phyloP scores from a whole-genome alignment of 2,113 vertebrate species.

The Toxotes jaculatrix region DNA sequence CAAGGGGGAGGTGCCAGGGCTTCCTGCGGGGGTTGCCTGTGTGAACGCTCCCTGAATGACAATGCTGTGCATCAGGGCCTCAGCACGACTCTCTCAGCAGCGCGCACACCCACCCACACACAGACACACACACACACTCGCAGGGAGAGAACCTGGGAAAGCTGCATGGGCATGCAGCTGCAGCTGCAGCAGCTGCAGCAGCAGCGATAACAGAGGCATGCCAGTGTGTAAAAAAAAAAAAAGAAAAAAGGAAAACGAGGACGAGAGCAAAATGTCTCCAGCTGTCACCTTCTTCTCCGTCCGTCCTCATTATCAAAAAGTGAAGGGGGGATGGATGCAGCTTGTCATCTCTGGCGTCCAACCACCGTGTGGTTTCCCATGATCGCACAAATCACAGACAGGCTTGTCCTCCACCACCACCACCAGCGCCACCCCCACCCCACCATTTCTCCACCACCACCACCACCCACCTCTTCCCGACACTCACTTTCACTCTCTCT shows the following conservation, averaged over 20 bases:
- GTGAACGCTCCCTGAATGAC: constrained; percentile 81
- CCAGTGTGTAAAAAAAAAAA: background rate
- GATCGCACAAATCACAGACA: constrained; percentile 48
- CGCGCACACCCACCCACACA: constrained; percentile 27
- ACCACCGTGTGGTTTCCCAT: constrained; percentile 34
- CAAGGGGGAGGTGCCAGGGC: constrained; percentile 74
- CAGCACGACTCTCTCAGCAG: constrained; percentile 71
- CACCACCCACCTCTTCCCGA: constrained; percentile 59
- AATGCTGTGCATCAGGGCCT: constrained; percentile 76
- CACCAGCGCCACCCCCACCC: constrained; percentile 17
- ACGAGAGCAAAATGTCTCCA: background rate
- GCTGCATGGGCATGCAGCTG: constrained; percentile 54
- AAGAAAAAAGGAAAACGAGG: background rate
- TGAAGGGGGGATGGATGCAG: background rate
- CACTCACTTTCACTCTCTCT: constrained; percentile 38
- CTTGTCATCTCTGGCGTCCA: constrained; percentile 33
- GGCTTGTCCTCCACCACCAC: constrained; percentile 28
- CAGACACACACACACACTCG: constrained; percentile 40
- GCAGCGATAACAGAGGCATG: background rate
- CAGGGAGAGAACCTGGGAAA: constrained; percentile 34
- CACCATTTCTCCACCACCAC: constrained; percentile 15
- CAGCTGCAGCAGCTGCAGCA: constrained; percentile 30
- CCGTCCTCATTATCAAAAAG: constrained; percentile 35
- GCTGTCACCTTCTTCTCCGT: constrained; percentile 11
- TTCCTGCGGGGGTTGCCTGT: constrained; percentile 82